Evolutionary conservation across 2,113 vertebrate genomes (phyloP), one percentile per base, ranked within the genome.

Genomic region (Neolamprologus sp.): DNA sequence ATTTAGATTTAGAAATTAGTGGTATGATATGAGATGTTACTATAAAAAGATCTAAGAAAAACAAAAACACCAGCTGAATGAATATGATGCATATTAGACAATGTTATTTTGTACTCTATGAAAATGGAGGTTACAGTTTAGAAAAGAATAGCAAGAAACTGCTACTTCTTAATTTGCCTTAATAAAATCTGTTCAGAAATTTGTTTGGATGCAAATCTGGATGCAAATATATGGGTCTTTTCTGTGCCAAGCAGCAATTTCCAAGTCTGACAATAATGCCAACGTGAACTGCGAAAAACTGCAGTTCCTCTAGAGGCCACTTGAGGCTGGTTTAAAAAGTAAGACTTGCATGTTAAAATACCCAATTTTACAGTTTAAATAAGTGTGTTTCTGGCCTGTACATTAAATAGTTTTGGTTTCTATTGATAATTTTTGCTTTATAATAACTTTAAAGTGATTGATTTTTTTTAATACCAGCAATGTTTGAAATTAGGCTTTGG

Each of bases 131-230:
- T 45, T 26, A 73, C 8, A 73, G 8, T 23, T 42, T 23, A 2
- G 13, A 71, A 42, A 42, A 9, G 37, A 42, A 42, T 14, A 23
- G 35, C 37, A 40, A 71, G 8, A 68, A 40, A 33, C 7, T 40
- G 63, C 35, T 42, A 16, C 37, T 71, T 42, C 21, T 42, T 16
- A 42, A 23, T 42, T 45, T 73, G 13, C 40, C 21, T 73, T 45
- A 73, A 45, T 0, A 73, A 23, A 45, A 0, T 0, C 5, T 45
- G 6, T 45, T 73, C 40, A 45, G 14, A 2, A 14, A 73, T 73
- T 6, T 45, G 21, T 26, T 26, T 33, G 57, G 28, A 60, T 60
- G 16, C 28, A 60, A 47, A 45, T 23, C 23, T 28, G 40, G 40
- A 75, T 75, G 14, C 37, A 17, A 47, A 17, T 19, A 45, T 75